phyloP scores from a whole-genome alignment of 92 coral and sea anemone genomes.

The Bergia puertoricense region DNA sequence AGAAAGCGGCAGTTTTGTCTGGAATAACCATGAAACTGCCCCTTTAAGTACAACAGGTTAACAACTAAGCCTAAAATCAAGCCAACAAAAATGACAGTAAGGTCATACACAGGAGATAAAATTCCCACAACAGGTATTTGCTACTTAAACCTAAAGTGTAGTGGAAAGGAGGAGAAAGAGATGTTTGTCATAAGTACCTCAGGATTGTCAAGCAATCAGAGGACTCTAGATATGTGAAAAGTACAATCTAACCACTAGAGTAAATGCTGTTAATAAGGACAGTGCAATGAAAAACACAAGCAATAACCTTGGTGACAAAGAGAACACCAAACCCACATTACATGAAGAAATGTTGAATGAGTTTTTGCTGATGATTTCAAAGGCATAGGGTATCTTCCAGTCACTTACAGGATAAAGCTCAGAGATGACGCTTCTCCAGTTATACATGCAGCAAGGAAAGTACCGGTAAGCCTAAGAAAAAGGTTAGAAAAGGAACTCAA shows the following conservation, averaged over 20 bases:
- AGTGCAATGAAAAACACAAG: not conserved
- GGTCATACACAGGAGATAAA: not conserved
- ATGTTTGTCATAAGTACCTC: not conserved
- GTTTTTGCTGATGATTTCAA: not conserved
- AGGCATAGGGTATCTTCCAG: conserved; percentile 53
- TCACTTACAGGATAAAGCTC: conserved; percentile 47
- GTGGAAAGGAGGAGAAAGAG: not conserved
- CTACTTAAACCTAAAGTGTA: not conserved
- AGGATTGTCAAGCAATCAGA: conserved; percentile 27
- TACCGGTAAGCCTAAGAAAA: conserved; percentile 34
- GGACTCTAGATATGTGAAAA: conserved; percentile 35
- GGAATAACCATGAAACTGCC: not conserved
- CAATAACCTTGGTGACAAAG: conserved; percentile 9
- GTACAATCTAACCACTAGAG: conserved; percentile 1
- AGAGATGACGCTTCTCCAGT: conserved; percentile 46
- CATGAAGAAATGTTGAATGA: conserved; percentile 19
- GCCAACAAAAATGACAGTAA: not conserved
- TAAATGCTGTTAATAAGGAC: conserved; percentile 27
- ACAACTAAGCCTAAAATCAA: not conserved
- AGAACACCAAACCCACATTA: not conserved
- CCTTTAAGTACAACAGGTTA: not conserved
- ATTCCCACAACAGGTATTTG: not conserved
- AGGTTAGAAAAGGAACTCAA: conserved; percentile 34
- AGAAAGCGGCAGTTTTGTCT: too few relatives aligned
- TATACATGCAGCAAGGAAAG: not conserved